Evolutionary conservation across 2,113 vertebrate genomes (phyloP).

Genomic region (Pimephales promelas): DNA sequence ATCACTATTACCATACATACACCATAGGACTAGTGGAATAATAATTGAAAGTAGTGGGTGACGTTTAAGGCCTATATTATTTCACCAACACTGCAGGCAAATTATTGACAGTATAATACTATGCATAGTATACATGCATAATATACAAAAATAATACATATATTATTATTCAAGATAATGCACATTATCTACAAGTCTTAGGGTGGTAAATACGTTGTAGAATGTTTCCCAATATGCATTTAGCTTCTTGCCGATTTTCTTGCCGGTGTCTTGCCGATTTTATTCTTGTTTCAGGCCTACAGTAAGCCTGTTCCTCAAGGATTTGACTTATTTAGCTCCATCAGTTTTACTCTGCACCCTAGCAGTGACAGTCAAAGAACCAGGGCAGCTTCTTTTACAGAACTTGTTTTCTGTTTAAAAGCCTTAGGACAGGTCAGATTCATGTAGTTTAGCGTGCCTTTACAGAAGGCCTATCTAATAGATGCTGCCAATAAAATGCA

Average conservation of each 20-base stretch:
- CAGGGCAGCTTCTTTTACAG: slow-evolving; percentile 45
- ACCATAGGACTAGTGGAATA: background rate
- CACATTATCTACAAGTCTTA: background rate
- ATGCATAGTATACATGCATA: background rate
- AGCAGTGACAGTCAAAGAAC: slow-evolving; percentile 26
- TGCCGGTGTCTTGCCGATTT: slow-evolving; percentile 5
- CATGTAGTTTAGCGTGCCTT: background rate
- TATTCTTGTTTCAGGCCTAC: slow-evolving; percentile 1
- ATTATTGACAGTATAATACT: background rate
- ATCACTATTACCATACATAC: background rate
- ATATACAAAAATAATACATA: background rate
- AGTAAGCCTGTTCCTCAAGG: slow-evolving; percentile 27
- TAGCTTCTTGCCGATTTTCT: background rate
- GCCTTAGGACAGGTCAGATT: slow-evolving; percentile 36
- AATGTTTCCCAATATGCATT: background rate
- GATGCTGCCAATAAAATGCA: background rate
- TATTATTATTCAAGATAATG: background rate
- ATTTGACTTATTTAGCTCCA: slow-evolving; percentile 37
- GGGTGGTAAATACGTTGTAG: background rate
- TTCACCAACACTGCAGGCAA: background rate
- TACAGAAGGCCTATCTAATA: background rate
- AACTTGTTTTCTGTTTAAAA: slow-evolving; percentile 21
- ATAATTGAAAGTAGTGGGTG: background rate
- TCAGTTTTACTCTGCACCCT: slow-evolving; percentile 26
- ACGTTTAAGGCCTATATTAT: too few species aligned